Evolutionary conservation across 2,797 vertebrate genomes (phyloP), one percentile per base, ranked within the genome.

Genomic region (Urocyon cinereoargenteus): DNA sequence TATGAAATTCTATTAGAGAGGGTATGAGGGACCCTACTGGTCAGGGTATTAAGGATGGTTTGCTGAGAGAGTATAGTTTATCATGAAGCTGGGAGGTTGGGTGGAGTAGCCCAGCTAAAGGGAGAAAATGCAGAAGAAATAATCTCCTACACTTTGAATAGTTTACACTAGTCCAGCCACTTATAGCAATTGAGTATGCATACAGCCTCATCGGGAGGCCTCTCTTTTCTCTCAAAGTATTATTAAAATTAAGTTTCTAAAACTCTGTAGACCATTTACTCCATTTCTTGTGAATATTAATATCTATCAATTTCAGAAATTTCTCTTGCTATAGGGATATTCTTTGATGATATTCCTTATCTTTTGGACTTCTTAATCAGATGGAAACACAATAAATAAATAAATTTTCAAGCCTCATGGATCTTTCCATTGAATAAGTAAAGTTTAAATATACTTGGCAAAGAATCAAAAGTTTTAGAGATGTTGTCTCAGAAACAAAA

Each of bases 371-470:
- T 90, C 62, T 78, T 95, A 90, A 68, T 84, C 72, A 88, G 13
- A 64, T 73, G 51, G 94, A 91, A 93, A 93, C 61, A 70, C 86
- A 81, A 36, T 40, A 66, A 94, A 83, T 89, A 94, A 91, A 53
- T 78, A 81, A n/a, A 19, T 64, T 90, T 88, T 90, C 83, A 92
- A 64, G 89, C 66, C 31, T 93, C 18, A 21, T 53, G 70, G 36
- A 87, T 89, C 18, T 77, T 61, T 73, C 75, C 28, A 64, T 24
- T 79, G 62, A 93, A 55, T 40, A 91, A 88, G 40, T 78, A 83
- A 90, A 91, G 28, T 55, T 96, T 96, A 95, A 84, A 93, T 92
- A 86, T 78, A 91, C 24, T 95, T 94, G 77, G 88, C 81, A 96
- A 51, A 55, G 72, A 93, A 72, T 90, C 81, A 92, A 95, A 84